Base-by-base conservation (phyloP, 2,113 vertebrate genomes). In the Gallinago media region DNA sequence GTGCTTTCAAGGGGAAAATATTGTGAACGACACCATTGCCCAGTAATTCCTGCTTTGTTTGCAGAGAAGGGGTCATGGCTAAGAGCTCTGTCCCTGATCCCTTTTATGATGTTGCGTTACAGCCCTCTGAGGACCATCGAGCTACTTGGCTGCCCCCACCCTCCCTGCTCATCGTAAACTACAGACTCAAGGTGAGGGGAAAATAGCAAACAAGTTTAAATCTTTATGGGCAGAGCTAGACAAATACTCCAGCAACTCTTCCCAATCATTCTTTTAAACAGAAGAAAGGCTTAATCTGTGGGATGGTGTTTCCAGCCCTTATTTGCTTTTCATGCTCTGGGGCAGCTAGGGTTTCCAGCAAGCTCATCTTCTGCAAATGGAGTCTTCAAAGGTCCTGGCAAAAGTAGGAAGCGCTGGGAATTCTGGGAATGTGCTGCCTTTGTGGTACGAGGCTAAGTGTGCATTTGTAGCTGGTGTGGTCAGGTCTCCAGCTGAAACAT, bases 31-130 rank as follows among this genome's bases (percentile, higher is more conserved):
- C 40, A 23, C 56, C 40, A 26, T 21, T 80, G 58, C 70, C 18
- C 77, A 50, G 70, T 87, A 82, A 96, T 79, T 93, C 54, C 61
- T 85, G 78, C 85, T 94, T 84, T 94, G 91, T 96, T 96, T 96
- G 95, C 44, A 52, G 47, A 84, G 40, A 89, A 89, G 36, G 58
- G 92, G 90, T 94, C 94, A 96, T 50, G 91, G 76, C 88, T 91
- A 70, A 95, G 54, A 81, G 86, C 66, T 76, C 56, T 86, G 91
- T 65, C 95, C 89, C 76, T 94, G 96, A 96, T 96, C 91, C 65
- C 61, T 91, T 96, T 96, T 94, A 94, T 50, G 88, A 86, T 92
- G 88, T 47, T 92, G 79, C 66, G 50, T 93, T 82, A 89, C 87
- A 93, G 75, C 54, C 25, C 76, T 87, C 70, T 22, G 61, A 78